Evolutionary conservation across 2,797 vertebrate species (phyloP).

Genomic region (Chiropotes sagulatus): DNA sequence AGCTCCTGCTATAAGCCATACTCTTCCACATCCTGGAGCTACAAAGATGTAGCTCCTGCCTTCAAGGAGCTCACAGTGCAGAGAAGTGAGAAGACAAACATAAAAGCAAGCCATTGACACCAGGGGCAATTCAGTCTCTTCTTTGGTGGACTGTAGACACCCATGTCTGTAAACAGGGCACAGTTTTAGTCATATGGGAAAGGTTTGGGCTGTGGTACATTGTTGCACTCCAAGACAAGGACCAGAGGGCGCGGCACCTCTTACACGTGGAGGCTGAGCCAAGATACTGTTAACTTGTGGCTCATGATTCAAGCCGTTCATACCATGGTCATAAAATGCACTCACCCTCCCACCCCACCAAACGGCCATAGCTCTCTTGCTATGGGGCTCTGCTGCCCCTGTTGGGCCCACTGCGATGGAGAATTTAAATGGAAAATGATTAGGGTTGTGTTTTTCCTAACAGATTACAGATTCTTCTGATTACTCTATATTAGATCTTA

Average conservation of each 20-base stretch:
- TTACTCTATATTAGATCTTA: not conserved
- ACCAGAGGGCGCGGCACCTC: not conserved
- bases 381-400: not conserved
- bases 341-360: not conserved
- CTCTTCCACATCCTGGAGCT: not conserved
- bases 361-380: not conserved
- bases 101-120: not conserved
- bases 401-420: not conserved
- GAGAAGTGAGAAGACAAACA: not conserved
- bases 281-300: not conserved
- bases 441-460: not conserved
- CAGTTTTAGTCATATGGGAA: no score
- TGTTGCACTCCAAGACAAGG: no score
- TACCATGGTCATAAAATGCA: no score
- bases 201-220: not conserved
- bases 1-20: not conserved
- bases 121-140: no score
- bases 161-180: not conserved
- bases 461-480: not conserved
- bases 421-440: not conserved
- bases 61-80: not conserved
- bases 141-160: no score
- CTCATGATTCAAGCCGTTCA: accelerated
- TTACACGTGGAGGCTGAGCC: no score
- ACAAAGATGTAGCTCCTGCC: not conserved